phyloP scores from a whole-genome alignment of 1,140 invertebrate species.

The Drosophila insularis region DNA sequence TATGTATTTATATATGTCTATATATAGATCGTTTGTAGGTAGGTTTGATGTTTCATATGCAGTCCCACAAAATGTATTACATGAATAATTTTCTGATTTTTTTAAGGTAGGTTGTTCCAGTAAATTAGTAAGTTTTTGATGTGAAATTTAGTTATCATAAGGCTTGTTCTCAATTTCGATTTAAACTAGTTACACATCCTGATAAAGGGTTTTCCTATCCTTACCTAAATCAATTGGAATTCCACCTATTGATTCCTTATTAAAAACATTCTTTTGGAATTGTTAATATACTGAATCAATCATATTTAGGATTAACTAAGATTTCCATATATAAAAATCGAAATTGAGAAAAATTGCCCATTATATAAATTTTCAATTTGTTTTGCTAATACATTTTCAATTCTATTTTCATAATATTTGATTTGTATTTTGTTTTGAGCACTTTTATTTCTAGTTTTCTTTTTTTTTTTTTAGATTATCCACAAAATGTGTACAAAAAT shows the following conservation, averaged over 20 bases:
- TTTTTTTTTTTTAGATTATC: neutral
- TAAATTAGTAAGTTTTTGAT: slow-evolving; percentile 15
- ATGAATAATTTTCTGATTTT: neutral
- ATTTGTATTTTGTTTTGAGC: slow-evolving; percentile 39
- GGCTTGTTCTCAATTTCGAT: slow-evolving; percentile 16
- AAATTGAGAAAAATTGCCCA: neutral
- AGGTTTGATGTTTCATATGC: slow-evolving; percentile 32
- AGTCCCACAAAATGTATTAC: slow-evolving; percentile 8
- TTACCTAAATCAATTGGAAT: too few species aligned
- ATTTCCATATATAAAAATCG: too few species aligned
- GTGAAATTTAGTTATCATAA: slow-evolving; percentile 10
- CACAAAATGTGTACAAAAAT: slow-evolving; percentile 73
- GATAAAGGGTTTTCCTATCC: too few species aligned
- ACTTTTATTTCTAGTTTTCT: slow-evolving; percentile 7
- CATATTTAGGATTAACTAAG: neutral
- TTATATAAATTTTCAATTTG: neutral
- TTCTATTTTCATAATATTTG: slow-evolving; percentile 34
- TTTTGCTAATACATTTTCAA: slow-evolving; percentile 13
- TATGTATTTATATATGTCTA: slow-evolving; percentile 22
- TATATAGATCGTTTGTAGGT: slow-evolving; percentile 27
- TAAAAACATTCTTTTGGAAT: too few species aligned
- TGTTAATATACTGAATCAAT: too few species aligned
- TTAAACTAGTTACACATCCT: neutral
- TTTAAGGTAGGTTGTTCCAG: slow-evolving; percentile 37
- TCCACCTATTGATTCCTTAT: too few species aligned